phyloP scores from a whole-genome alignment of 2,888 invertebrate species.

The Cerastis rubricosa region DNA sequence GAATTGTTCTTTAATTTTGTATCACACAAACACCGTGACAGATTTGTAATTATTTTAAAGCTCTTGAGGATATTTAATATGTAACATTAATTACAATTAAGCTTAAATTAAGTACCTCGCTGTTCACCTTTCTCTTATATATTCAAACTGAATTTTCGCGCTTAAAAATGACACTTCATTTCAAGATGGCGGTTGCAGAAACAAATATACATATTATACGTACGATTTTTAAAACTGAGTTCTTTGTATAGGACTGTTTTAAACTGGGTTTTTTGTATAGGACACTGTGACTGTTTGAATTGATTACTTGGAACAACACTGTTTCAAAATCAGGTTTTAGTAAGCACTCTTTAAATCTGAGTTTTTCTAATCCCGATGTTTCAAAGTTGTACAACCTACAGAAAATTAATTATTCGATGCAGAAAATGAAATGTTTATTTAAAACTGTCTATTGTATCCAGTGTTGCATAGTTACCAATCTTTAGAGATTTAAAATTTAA shows the following conservation, averaged over 20 bases:
- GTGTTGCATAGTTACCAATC: constrained; percentile 31
- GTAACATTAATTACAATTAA: constrained; percentile 32
- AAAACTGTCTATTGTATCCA: not conserved
- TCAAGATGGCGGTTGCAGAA: constrained; percentile 43
- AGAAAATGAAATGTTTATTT: not conserved
- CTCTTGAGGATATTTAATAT: constrained; percentile 30
- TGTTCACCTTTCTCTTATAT: constrained; percentile 7
- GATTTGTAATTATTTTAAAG: constrained; percentile 20
- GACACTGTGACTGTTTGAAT: too few species aligned
- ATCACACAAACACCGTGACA: constrained; percentile 12
- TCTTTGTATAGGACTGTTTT: not conserved
- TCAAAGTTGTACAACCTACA: not conserved
- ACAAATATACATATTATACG: not conserved
- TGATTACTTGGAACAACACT: not conserved
- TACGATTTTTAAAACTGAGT: too few species aligned
- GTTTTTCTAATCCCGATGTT: not conserved
- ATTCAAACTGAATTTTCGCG: constrained; percentile 6
- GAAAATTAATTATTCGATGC: not conserved
- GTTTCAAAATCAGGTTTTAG: not conserved
- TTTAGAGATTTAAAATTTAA: constrained; percentile 29
- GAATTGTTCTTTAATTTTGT: constrained; percentile 45
- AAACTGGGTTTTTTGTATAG: not conserved
- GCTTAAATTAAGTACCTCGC: constrained; percentile 31
- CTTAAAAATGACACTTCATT: constrained; percentile 31
- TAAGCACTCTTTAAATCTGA: too few species aligned